A percentile compares a stretch with the other conserved stretches of the same genome.
Conservation (phyloP, 1,140 invertebrate genomes). For the honey bee (Apis mellifera) region DNA sequence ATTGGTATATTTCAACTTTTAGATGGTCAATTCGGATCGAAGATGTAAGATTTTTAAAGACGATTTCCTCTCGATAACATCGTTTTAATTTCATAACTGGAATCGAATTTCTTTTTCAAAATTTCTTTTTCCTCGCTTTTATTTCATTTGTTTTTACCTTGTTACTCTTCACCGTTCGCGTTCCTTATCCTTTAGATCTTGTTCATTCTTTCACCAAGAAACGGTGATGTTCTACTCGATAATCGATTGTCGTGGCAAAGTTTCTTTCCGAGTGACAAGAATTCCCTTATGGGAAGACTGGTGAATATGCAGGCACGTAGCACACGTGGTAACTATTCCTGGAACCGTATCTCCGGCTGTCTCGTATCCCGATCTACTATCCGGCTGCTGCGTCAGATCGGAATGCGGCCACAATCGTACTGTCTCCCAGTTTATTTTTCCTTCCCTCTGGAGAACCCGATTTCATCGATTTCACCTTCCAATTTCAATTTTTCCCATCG, state of each 20-base stretch:
- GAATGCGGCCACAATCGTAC: slow-evolving; percentile 42
- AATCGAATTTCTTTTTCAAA: no score
- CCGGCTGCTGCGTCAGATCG: slow-evolving; percentile 36
- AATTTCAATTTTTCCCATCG: slow-evolving; percentile 24
- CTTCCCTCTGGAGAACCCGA: neutral
- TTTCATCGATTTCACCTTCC: slow-evolving; percentile 9
- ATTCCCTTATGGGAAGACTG: slow-evolving; percentile 45
- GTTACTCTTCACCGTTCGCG: no score
- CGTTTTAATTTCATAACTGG: no score
- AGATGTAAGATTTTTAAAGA: neutral
- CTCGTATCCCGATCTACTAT: slow-evolving; percentile 28
- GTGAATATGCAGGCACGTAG: slow-evolving; percentile 50
- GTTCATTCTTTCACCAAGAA: neutral
- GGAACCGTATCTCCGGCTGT: slow-evolving; percentile 40
- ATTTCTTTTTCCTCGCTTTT: no score
- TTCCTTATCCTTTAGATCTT: neutral
- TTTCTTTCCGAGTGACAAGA: slow-evolving; percentile 49
- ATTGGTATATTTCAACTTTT: neutral
- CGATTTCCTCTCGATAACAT: no score
- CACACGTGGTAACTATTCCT: slow-evolving; percentile 45
- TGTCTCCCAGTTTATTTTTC: slow-evolving; percentile 39
- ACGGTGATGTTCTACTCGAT: neutral
- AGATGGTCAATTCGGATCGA: neutral
- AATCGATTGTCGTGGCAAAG: slow-evolving; percentile 33
- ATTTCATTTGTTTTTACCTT: no score